A percentile compares a stretch with the other conserved stretches of the same genome.
These are phyloP conservation scores for Frankliniella fusca DNA, from an alignment of 2,888 invertebrate species.

Conservation along the genomic window DNA sequence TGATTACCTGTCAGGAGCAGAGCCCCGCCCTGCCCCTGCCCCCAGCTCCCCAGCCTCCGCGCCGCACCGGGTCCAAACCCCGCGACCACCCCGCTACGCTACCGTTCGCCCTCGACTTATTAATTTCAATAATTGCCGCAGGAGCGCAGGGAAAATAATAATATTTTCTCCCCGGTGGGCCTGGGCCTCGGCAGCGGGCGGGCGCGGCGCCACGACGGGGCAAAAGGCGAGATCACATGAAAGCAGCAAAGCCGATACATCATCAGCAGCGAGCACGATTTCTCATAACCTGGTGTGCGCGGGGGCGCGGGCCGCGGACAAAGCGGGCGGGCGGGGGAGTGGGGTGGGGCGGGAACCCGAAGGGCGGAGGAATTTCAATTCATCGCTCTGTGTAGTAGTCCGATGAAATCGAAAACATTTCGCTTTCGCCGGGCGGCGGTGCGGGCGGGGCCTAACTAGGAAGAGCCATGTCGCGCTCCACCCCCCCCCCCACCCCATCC, in stretches of 20 bases:
- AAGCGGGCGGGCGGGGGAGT: not conserved
- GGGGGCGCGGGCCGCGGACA: not conserved
- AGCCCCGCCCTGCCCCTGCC: not conserved
- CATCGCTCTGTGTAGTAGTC: not conserved
- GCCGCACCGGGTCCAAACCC: not conserved
- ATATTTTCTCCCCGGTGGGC: not conserved
- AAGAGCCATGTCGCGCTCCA: too few species aligned
- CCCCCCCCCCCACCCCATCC: too few species aligned
- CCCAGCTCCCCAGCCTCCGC: conserved; percentile 29
- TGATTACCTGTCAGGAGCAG: conserved; percentile 29
- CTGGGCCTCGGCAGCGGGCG: not conserved
- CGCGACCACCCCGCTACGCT: not conserved
- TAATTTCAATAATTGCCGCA: conserved; percentile 14
- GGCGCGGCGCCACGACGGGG: too few species aligned
- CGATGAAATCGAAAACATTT: conserved; percentile 5
- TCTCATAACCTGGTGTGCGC: not conserved
- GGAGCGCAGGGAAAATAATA: not conserved
- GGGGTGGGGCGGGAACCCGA: not conserved
- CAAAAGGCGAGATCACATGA: not conserved
- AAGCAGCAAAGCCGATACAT: not conserved
- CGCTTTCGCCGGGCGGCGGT: not conserved
- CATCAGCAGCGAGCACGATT: too few species aligned
- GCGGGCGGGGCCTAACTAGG: too few species aligned
- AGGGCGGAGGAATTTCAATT: not conserved
- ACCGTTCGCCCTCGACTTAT: not conserved